Evolutionary conservation across 2,888 invertebrate genomes (phyloP).

Genomic region (Crossocerus cetratus): DNA sequence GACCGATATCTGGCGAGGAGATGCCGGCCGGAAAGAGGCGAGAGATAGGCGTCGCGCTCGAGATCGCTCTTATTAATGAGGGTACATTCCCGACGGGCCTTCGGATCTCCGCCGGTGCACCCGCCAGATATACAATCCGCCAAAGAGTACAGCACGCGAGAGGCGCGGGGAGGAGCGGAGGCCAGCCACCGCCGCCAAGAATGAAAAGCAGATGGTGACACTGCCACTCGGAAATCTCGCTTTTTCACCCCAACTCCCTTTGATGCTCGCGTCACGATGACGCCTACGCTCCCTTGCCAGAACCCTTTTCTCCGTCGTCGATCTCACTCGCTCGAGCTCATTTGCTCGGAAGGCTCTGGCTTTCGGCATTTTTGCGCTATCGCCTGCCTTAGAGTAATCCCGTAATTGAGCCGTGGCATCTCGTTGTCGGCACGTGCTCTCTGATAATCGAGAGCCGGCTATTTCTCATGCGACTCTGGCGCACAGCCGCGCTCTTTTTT

Average conservation of each 20-base stretch:
- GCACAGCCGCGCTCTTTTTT: too few relatives aligned
- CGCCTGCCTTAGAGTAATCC: background rate
- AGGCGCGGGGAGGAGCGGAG: conserved; percentile 33
- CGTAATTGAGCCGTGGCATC: background rate
- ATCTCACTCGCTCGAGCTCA: background rate
- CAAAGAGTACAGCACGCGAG: conserved; percentile 44
- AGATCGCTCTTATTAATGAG: conserved; percentile 72
- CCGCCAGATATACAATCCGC: conserved; percentile 59
- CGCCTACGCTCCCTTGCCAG: background rate
- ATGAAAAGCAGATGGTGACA: conserved; percentile 60
- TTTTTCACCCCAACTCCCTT: conserved; percentile 47
- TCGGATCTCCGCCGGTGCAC: conserved; percentile 59
- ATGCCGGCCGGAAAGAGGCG: conserved; percentile 18
- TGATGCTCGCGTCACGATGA: conserved; percentile 36
- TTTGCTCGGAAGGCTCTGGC: background rate
- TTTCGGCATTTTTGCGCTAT: background rate
- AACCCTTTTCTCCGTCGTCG: conserved; percentile 13
- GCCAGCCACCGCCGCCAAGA: conserved; percentile 37
- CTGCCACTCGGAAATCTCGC: conserved; percentile 30
- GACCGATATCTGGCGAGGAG: background rate
- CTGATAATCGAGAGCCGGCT: too few relatives aligned
- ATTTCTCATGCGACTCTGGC: too few relatives aligned
- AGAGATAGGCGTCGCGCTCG: conserved; percentile 28
- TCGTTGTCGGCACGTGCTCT: background rate
- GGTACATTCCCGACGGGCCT: conserved; percentile 71